phyloP scores from a whole-genome alignment of 2,113 vertebrate genomes.

The Apodemus sylvaticus region DNA sequence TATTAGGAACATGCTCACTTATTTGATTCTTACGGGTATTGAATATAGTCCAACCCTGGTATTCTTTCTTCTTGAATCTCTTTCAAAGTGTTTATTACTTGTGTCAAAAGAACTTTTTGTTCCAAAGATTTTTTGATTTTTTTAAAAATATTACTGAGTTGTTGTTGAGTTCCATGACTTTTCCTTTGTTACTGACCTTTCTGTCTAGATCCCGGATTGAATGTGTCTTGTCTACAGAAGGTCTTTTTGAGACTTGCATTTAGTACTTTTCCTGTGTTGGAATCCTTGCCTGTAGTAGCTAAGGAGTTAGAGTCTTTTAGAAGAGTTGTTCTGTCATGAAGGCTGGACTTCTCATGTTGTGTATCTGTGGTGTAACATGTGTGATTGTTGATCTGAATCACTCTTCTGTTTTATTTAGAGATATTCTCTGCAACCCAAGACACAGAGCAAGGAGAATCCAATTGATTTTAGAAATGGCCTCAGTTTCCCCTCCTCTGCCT shows the following conservation, averaged over 20 bases:
- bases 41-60: neutral
- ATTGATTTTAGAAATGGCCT: neutral
- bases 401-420: neutral
- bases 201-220: no score
- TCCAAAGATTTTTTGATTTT: neutral
- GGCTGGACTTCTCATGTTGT: neutral
- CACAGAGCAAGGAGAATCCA: neutral
- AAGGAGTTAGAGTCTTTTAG: neutral
- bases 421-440: neutral
- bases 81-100: neutral
- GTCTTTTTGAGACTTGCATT: neutral
- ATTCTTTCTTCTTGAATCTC: neutral
- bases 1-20: neutral
- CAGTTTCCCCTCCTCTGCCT: no score
- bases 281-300: no score
- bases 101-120: neutral
- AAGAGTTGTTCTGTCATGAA: neutral
- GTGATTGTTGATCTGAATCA: neutral
- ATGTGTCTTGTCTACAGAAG: neutral
- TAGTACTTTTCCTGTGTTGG: neutral
- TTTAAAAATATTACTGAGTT: neutral
- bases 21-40: neutral
- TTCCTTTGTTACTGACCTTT: neutral
- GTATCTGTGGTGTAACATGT: neutral
- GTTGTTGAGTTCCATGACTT: neutral